Conservation (phyloP, 2,797 vertebrate species). For the Ptychobarbus kaznakovi region DNA sequence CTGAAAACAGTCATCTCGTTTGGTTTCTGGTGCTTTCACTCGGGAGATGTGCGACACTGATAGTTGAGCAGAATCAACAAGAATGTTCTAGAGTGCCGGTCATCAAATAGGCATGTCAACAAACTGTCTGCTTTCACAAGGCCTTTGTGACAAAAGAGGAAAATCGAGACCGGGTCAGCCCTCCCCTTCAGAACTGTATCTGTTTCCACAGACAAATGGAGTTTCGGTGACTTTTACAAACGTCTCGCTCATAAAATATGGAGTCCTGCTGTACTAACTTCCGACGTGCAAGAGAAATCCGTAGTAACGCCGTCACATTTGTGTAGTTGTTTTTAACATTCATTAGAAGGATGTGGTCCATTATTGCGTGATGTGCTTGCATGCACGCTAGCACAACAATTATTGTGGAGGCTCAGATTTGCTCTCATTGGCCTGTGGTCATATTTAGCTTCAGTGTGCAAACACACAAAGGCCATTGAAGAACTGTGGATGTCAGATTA, state of each 20-base stretch:
- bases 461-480: conserved; percentile 48
- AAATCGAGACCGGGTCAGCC: conserved; percentile 23
- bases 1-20: conserved; percentile 43
- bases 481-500: conserved; percentile 52
- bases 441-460: conserved; percentile 23
- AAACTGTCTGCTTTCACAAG: conserved; percentile 33
- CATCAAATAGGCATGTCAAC: conserved; percentile 39
- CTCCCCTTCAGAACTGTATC: conserved; percentile 15
- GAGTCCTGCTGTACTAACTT: not conserved
- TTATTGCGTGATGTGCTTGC: not conserved
- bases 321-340: not conserved
- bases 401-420: conserved; percentile 22
- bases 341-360: not conserved
- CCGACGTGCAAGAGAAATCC: not conserved
- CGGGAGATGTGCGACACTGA: not conserved
- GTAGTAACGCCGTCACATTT: not conserved
- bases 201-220: conserved; percentile 1
- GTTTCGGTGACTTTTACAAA: conserved; percentile 14
- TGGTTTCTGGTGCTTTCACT: conserved; percentile 38
- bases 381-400: conserved; percentile 15
- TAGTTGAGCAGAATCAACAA: not conserved
- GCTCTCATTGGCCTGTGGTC: not conserved
- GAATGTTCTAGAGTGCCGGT: conserved; percentile 23
- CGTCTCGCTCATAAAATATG: not conserved
- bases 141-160: conserved; percentile 13